Evolutionary conservation across 1,140 invertebrate genomes (phyloP).

Genomic region (Plodia interpunctella): DNA sequence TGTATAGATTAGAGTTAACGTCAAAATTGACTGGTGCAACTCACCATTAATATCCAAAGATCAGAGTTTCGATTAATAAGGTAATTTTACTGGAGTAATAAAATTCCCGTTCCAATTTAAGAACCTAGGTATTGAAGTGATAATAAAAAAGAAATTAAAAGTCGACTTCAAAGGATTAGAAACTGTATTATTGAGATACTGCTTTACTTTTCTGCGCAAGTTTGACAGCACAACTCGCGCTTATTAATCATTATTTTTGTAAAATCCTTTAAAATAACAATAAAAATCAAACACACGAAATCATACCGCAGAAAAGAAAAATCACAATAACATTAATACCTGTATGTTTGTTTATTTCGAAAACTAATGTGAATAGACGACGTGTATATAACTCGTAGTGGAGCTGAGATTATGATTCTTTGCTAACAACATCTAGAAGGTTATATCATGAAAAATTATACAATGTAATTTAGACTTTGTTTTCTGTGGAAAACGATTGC

Average conservation of each 20-base stretch:
- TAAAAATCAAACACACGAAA: not conserved
- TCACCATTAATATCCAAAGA: too few species aligned
- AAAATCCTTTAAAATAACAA: too few species aligned
- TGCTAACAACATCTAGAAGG: constrained; percentile 20
- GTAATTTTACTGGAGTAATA: not conserved
- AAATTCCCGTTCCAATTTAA: not conserved
- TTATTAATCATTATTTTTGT: too few species aligned
- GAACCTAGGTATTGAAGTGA: too few species aligned
- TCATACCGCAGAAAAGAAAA: not conserved
- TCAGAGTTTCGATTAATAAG: constrained; percentile 1
- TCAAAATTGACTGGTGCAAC: too few species aligned
- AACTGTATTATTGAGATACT: too few species aligned
- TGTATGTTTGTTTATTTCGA: constrained; percentile 30
- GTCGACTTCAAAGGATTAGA: too few species aligned
- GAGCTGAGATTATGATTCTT: constrained; percentile 65
- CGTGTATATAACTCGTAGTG: constrained; percentile 56
- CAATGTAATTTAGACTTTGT: not conserved
- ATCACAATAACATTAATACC: constrained; percentile 1
- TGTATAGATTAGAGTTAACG: too few species aligned
- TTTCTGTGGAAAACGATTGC: not conserved
- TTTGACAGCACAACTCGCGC: too few species aligned
- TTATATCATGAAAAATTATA: not conserved
- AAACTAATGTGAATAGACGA: constrained; percentile 65
- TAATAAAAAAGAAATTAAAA: too few species aligned
- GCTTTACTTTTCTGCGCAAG: too few species aligned